Evolutionary conservation across 1,140 invertebrate genomes (phyloP).

Genomic region (Drosophila azteca): DNA sequence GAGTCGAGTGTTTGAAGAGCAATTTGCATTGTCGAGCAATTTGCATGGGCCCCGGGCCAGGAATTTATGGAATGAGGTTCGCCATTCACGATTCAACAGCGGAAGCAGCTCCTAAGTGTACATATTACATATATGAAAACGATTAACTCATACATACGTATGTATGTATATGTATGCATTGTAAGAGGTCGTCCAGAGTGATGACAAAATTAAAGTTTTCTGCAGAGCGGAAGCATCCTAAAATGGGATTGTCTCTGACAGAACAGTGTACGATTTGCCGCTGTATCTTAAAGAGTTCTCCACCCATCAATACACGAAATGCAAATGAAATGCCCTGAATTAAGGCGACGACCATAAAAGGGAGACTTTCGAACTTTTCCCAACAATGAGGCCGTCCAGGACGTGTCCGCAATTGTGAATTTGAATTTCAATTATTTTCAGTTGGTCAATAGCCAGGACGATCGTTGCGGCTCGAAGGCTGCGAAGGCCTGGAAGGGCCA

Average conservation of each 20-base stretch:
- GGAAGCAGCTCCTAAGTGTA: not conserved
- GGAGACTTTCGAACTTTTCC: conserved; percentile 10
- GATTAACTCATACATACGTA: conserved; percentile 1
- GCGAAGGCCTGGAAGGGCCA: conserved; percentile 7
- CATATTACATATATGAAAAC: not conserved
- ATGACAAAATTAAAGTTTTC: not conserved
- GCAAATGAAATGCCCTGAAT: conserved; percentile 46
- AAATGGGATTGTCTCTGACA: not conserved
- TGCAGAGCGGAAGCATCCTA: not conserved
- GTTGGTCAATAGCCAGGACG: conserved; percentile 39
- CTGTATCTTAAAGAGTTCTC: conserved; percentile 17
- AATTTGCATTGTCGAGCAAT: conserved; percentile 66
- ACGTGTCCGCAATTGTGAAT: conserved; percentile 52
- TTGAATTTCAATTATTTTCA: conserved; percentile 72
- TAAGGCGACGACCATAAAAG: conserved; percentile 30
- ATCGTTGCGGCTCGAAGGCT: not conserved
- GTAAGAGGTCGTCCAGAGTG: no score
- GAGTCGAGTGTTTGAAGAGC: conserved; percentile 62
- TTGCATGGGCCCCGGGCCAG: conserved; percentile 43
- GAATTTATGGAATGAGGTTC: conserved; percentile 28
- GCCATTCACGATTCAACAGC: conserved; percentile 1
- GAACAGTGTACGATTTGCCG: not conserved
- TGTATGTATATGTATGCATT: not conserved
- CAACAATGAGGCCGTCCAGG: conserved; percentile 11
- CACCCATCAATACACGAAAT: conserved; percentile 30